Evolutionary conservation across 2,888 invertebrate genomes (phyloP).

Genomic region (Papilio protenor): DNA sequence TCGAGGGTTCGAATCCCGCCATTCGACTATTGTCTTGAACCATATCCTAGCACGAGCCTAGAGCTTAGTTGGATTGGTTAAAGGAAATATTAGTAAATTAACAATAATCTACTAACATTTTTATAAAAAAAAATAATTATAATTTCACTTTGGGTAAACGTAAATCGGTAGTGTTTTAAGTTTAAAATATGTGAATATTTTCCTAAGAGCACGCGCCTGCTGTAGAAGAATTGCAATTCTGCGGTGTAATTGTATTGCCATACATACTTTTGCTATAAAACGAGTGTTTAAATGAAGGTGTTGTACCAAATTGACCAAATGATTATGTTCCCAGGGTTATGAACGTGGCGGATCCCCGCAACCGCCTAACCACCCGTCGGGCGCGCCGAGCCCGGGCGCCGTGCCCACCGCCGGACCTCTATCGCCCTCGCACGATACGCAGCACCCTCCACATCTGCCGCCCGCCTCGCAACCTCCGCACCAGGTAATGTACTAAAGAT

Average conservation of each 20-base stretch:
- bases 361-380: conserved; percentile 74
- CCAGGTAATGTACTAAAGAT: no score
- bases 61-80: no score
- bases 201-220: background rate
- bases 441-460: conserved; percentile 78
- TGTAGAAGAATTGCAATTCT: conserved; percentile 2
- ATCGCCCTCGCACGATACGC: conserved; percentile 78
- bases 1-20: no score
- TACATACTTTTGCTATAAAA: background rate
- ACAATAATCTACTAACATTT: no score
- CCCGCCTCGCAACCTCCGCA: conserved; percentile 75
- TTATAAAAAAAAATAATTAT: no score
- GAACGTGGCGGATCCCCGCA: conserved; percentile 80
- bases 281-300: background rate
- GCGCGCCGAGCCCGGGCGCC: conserved; percentile 79
- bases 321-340: conserved; percentile 65
- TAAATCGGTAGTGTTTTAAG: background rate
- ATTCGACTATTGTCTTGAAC: no score
- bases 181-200: background rate
- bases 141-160: background rate
- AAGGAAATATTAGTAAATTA: no score
- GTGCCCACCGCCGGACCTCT: conserved; percentile 72
- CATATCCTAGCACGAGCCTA: no score
- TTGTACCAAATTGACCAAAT: conserved; percentile 3
- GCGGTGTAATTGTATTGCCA: background rate